A percentile compares a stretch with the other conserved stretches of the same genome.
Conservation (phyloP, 2,888 invertebrate species). For the Octonoba sinensis region DNA sequence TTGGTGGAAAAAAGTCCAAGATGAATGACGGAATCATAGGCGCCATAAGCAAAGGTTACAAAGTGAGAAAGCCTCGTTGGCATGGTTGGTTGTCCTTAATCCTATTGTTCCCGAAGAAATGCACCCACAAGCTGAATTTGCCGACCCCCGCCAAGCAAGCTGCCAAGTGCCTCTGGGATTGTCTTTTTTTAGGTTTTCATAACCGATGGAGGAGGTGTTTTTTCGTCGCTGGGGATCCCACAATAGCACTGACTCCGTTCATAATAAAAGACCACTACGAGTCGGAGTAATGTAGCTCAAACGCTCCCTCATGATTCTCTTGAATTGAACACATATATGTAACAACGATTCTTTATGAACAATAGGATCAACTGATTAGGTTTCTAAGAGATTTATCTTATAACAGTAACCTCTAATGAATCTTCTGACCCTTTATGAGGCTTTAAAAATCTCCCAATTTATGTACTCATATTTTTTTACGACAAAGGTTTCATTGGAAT, state of each 20-base stretch:
- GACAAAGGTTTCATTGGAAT: too few relatives aligned
- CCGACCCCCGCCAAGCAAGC: slow-evolving; percentile 10
- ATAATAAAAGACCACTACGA: background rate
- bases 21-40: background rate
- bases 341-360: background rate
- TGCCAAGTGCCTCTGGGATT: slow-evolving; percentile 29
- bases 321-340: background rate
- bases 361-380: too few relatives aligned
- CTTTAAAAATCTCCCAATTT: too few relatives aligned
- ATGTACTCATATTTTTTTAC: too few relatives aligned
- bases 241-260: slow-evolving; percentile 14
- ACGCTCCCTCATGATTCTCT: background rate
- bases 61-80: slow-evolving; percentile 40
- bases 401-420: too few relatives aligned
- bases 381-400: too few relatives aligned
- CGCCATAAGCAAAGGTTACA: background rate
- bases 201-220: slow-evolving; percentile 25
- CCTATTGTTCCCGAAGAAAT: slow-evolving; percentile 43
- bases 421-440: too few relatives aligned
- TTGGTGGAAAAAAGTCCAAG: background rate
- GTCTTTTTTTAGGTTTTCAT: slow-evolving; percentile 41
- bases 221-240: slow-evolving; percentile 13
- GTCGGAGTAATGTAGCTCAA: background rate
- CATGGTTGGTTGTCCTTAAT: slow-evolving; percentile 25
- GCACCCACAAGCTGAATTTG: slow-evolving; percentile 39